A percentile compares a stretch with the other conserved stretches of the same genome.
Evolutionary conservation across 2,888 invertebrate species (phyloP).

Genomic region (Leptopterna dolabrata): DNA sequence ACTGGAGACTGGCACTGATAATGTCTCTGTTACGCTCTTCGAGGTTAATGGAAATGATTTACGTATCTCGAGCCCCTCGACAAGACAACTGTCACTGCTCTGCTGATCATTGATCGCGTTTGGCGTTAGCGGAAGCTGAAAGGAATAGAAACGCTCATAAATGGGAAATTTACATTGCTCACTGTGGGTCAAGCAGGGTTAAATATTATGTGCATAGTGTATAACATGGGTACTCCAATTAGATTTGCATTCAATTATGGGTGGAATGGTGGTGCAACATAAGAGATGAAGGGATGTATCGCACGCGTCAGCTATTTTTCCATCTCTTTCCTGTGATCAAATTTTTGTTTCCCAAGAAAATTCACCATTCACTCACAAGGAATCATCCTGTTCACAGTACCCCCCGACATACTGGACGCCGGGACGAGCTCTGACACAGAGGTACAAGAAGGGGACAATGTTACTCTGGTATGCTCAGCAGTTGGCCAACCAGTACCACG

Average conservation of each 20-base stretch:
- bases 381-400: conserved; percentile 67
- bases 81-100: neutral
- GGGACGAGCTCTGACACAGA: conserved; percentile 74
- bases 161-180: too few species aligned
- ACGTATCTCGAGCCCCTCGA: neutral
- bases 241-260: too few species aligned
- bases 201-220: too few species aligned
- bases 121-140: neutral
- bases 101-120: neutral
- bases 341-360: too few species aligned
- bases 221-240: too few species aligned
- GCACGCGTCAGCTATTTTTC: too few species aligned
- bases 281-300: too few species aligned
- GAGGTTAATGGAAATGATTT: neutral
- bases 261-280: too few species aligned
- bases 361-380: neutral
- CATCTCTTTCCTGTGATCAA: too few species aligned
- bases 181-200: too few species aligned
- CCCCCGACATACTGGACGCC: conserved; percentile 72
- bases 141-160: too few species aligned
- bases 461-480: conserved; percentile 72
- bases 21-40: neutral
- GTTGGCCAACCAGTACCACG: conserved; percentile 72
- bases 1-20: neutral
- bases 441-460: conserved; percentile 73